Conservation (phyloP, 2,113 vertebrate genomes). For the Perca flavescens region DNA sequence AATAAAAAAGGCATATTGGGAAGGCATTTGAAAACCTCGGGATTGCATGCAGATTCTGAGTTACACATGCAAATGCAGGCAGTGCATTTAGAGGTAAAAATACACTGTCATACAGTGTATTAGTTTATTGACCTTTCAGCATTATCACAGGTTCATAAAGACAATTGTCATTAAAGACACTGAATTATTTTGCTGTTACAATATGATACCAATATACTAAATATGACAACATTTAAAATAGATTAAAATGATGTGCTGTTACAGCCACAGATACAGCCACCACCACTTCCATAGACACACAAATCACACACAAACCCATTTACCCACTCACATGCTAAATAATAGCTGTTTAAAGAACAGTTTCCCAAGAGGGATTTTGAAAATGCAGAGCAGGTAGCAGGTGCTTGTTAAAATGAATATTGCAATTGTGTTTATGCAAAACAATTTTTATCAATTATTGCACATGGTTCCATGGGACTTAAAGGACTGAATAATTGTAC, state of each 20-base stretch:
- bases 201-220: too few species aligned
- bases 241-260: too few species aligned
- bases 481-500: slow-evolving; percentile 19
- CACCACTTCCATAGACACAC: not conserved
- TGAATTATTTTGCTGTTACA: too few species aligned
- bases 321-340: slow-evolving; percentile 13
- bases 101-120: slow-evolving; percentile 1
- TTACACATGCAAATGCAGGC: slow-evolving; percentile 38
- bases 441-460: slow-evolving; percentile 61
- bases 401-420: slow-evolving; percentile 67
- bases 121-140: too few species aligned
- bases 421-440: slow-evolving; percentile 65
- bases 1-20: slow-evolving; percentile 48
- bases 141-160: too few species aligned
- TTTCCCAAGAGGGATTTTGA: slow-evolving; percentile 24
- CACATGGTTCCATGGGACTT: slow-evolving; percentile 47
- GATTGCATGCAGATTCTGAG: slow-evolving; percentile 17
- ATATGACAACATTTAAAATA: too few species aligned
- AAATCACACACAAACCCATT: slow-evolving; percentile 18
- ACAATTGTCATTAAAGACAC: too few species aligned
- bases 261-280: not conserved
- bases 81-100: slow-evolving; percentile 10
- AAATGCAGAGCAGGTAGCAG: slow-evolving; percentile 65
- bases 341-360: slow-evolving; percentile 43
- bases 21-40: slow-evolving; percentile 45